Conservation (phyloP, 2,888 invertebrate species). For the Crepidodera aurea region DNA sequence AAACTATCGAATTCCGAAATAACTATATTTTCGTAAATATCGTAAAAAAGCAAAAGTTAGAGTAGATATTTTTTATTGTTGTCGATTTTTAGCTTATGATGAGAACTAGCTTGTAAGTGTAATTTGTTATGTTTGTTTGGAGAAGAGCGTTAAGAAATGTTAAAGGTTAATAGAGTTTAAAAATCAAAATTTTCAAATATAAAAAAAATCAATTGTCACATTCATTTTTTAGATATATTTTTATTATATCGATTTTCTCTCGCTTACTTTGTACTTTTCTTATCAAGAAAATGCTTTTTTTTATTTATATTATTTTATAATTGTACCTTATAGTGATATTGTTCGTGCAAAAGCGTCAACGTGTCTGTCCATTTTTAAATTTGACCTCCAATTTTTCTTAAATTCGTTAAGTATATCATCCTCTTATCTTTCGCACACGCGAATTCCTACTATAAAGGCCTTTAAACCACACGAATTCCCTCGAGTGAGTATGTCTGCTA, state of each 20-base stretch:
- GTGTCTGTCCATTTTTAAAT: too few species aligned
- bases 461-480: too few species aligned
- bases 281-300: conserved; percentile 31
- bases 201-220: conserved; percentile 21
- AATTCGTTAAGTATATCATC: too few species aligned
- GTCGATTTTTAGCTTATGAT: conserved; percentile 53
- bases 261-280: conserved; percentile 36
- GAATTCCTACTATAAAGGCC: too few species aligned
- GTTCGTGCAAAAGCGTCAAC: conserved; percentile 37
- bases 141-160: conserved; percentile 47
- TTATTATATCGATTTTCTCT: conserved; percentile 26
- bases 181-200: conserved; percentile 37
- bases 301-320: conserved; percentile 39
- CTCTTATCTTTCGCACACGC: too few species aligned
- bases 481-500: too few species aligned
- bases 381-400: too few species aligned
- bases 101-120: conserved; percentile 47
- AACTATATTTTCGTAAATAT: conserved; percentile 59
- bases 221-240: conserved; percentile 19
- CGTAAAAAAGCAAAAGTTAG: conserved; percentile 45
- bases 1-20: conserved; percentile 58
- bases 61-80: conserved; percentile 54
- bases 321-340: conserved; percentile 42
- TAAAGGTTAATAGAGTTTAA: conserved; percentile 49
- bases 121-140: conserved; percentile 52